Evolutionary conservation across 1,140 invertebrate genomes (phyloP).

Genomic region (Orius laevigatus): DNA sequence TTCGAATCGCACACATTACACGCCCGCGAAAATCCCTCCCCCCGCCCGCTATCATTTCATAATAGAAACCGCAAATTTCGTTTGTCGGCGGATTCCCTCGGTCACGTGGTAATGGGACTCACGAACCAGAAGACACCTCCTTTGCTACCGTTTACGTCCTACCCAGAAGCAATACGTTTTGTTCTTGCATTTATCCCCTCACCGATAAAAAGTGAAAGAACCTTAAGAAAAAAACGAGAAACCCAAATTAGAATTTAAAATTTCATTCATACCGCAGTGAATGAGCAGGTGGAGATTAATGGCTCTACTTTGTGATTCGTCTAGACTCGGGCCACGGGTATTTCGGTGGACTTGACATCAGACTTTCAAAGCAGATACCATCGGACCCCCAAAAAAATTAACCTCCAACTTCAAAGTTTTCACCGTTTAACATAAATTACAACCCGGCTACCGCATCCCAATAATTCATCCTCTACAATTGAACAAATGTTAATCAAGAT

Average conservation of each 20-base stretch:
- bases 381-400: too few relatives aligned
- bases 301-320: background rate
- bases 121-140: constrained; percentile 1
- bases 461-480: too few relatives aligned
- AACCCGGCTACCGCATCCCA: too few relatives aligned
- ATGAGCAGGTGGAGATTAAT: background rate
- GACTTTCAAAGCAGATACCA: too few relatives aligned
- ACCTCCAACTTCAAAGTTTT: too few relatives aligned
- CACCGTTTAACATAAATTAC: too few relatives aligned
- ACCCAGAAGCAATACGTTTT: background rate
- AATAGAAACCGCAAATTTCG: constrained; percentile 6
- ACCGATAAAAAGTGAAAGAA: too few relatives aligned
- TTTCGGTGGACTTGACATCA: too few relatives aligned
- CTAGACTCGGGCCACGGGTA: too few relatives aligned
- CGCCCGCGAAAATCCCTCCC: background rate
- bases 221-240: background rate
- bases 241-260: background rate
- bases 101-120: constrained; percentile 4
- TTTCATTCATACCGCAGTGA: background rate
- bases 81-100: background rate
- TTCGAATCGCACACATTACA: background rate
- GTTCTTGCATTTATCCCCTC: background rate
- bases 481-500: too few relatives aligned
- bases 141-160: background rate
- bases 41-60: constrained; percentile 1